phyloP scores from a whole-genome alignment of 2,113 vertebrate species.

The Condylura cristata region DNA sequence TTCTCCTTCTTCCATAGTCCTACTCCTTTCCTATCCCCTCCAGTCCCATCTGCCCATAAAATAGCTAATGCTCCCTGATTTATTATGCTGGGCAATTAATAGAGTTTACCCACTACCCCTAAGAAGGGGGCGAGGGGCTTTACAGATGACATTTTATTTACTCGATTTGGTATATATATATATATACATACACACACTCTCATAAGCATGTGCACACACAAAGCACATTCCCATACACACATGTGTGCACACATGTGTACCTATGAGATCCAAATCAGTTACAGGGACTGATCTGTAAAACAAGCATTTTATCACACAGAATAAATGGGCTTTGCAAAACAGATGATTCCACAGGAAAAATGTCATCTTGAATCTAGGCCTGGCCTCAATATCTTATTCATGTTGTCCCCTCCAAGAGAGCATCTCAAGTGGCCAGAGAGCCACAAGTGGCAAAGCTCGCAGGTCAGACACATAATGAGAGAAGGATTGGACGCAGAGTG shows the following conservation, averaged over 20 bases:
- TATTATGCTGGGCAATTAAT: background rate
- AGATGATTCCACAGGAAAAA: background rate
- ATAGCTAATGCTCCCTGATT: background rate
- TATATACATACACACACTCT: background rate
- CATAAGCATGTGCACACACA: background rate
- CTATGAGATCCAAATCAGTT: background rate
- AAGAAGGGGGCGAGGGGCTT: background rate
- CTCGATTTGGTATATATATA: background rate
- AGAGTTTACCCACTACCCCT: background rate
- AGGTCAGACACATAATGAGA: background rate
- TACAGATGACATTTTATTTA: background rate
- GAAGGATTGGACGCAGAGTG: background rate
- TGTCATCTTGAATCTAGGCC: background rate
- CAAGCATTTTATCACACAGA: background rate
- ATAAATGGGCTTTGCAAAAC: background rate
- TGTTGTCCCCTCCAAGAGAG: background rate
- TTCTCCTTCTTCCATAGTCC: background rate
- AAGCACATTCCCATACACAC: too few relatives aligned
- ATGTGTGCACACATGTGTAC: background rate
- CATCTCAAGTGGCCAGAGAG: background rate
- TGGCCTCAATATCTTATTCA: background rate
- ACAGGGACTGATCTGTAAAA: background rate
- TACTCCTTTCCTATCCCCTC: background rate
- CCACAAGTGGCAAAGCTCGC: background rate
- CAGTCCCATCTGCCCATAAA: background rate